These are phyloP conservation scores for Dynastes maya DNA, from an alignment of 2,888 invertebrate species.

Conservation along the genomic window DNA sequence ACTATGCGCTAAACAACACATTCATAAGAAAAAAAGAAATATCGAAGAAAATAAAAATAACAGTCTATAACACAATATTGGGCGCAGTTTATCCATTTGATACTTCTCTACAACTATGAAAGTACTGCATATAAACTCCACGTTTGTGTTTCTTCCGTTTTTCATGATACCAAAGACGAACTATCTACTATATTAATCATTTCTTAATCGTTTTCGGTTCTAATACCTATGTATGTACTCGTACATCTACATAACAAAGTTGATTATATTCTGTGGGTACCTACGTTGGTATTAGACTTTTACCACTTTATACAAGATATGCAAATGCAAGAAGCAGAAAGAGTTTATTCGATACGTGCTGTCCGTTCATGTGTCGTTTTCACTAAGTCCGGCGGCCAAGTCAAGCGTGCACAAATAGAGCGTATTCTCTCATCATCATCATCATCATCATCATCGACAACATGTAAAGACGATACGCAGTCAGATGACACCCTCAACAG, in stretches of 20 bases:
- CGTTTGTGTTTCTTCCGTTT: too few species aligned
- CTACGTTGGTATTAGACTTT: constrained; percentile 5
- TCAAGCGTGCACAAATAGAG: constrained; percentile 34
- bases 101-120: too few species aligned
- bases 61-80: too few species aligned
- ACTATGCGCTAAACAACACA: too few species aligned
- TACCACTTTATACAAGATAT: constrained; percentile 8
- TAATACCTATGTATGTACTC: too few species aligned
- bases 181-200: too few species aligned
- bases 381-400: constrained; percentile 22
- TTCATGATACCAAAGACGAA: too few species aligned
- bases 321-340: constrained; percentile 24
- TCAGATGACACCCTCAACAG: constrained; percentile 63
- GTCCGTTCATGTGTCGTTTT: constrained; percentile 21
- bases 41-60: too few species aligned
- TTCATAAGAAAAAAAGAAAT: too few species aligned
- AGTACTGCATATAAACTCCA: too few species aligned
- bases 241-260: neutral
- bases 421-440: constrained; percentile 32
- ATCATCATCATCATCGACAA: neutral
- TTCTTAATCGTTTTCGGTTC: too few species aligned
- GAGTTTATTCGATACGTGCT: constrained; percentile 29
- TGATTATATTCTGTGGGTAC: neutral
- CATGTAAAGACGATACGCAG: constrained; percentile 21
- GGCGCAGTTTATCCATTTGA: too few species aligned